Conservation (phyloP, 2,888 invertebrate species). For the Philhelius pedissequus region DNA sequence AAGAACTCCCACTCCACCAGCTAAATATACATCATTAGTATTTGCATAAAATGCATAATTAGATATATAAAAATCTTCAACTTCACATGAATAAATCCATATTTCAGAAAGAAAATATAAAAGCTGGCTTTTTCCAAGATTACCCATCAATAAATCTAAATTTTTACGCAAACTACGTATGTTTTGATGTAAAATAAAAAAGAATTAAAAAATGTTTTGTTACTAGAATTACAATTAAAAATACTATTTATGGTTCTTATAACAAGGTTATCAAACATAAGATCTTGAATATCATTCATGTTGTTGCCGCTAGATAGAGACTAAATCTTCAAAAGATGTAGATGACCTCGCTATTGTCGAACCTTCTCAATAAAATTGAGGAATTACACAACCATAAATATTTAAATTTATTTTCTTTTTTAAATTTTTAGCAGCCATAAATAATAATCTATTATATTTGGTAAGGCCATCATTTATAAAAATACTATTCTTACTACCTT, state of each 20-base stretch:
- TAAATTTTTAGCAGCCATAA: constrained; percentile 6
- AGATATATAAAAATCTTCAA: neutral
- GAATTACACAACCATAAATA: neutral
- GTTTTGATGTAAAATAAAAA: neutral
- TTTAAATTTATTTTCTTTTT: constrained; percentile 3
- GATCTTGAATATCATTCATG: neutral
- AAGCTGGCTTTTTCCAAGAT: neutral
- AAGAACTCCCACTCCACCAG: too few species aligned
- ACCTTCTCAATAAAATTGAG: neutral
- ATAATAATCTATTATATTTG: neutral
- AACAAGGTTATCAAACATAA: neutral
- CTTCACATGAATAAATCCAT: neutral
- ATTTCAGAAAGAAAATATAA: neutral
- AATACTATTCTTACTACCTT: too few species aligned
- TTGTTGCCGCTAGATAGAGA: neutral
- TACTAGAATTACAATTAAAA: neutral
- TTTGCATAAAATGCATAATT: neutral
- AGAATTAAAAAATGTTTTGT: neutral
- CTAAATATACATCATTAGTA: too few species aligned
- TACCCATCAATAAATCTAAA: neutral
- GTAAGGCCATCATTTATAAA: neutral
- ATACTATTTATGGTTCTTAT: neutral
- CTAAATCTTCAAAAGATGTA: neutral
- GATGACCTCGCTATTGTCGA: neutral
- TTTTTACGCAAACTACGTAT: too few species aligned